A percentile compares a stretch with the other conserved stretches of the same genome.
Evolutionary conservation across 2,888 invertebrate genomes (phyloP).

Genomic region (Cheilosia urbana): DNA sequence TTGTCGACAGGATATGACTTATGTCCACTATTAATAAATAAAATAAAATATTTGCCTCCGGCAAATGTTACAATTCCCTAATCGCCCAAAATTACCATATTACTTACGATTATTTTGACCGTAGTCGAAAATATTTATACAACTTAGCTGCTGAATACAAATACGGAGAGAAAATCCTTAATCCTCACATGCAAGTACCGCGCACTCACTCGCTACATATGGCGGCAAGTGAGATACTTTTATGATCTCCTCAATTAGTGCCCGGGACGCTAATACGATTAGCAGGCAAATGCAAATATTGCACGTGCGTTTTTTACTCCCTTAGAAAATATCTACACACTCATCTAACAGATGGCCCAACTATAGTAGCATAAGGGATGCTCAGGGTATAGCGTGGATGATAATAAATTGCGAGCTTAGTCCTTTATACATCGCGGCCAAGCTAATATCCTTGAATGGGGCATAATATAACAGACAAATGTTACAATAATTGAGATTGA

Average conservation of each 20-base stretch:
- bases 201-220: constrained; percentile 59
- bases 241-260: constrained; percentile 60
- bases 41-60: background rate
- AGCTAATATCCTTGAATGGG: constrained; percentile 20
- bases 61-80: constrained; percentile 14
- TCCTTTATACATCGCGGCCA: constrained; percentile 6
- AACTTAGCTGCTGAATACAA: constrained; percentile 19
- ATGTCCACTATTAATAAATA: constrained; percentile 41
- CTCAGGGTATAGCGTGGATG: constrained; percentile 17
- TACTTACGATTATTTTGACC: constrained; percentile 70
- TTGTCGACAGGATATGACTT: constrained; percentile 49
- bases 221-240: constrained; percentile 50
- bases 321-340: constrained; percentile 37
- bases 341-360: constrained; percentile 63
- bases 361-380: constrained; percentile 26
- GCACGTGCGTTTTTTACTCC: constrained; percentile 71
- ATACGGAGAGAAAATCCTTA: constrained; percentile 39
- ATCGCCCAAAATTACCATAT: constrained; percentile 64
- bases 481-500: constrained; percentile 67
- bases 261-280: constrained; percentile 68
- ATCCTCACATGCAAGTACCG: constrained; percentile 58
- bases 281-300: constrained; percentile 70
- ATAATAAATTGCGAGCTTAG: constrained; percentile 61
- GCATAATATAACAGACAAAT: constrained; percentile 43
- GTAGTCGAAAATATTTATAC: constrained; percentile 60